Evolutionary conservation across 2,888 invertebrate genomes (phyloP).

Genomic region (Cyaniris semiargus): DNA sequence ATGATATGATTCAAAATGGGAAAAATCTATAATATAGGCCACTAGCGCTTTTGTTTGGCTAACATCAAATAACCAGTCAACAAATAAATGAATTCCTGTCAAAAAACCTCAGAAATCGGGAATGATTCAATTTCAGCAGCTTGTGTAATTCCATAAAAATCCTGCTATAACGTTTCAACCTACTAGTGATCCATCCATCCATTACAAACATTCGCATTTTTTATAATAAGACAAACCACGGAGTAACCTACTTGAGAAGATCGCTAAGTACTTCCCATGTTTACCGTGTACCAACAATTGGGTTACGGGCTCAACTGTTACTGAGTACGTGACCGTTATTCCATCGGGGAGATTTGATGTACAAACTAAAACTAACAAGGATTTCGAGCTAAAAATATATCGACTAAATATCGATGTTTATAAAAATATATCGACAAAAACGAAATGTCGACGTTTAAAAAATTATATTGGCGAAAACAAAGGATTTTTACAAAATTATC

Average conservation of each 20-base stretch:
- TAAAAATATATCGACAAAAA: neutral
- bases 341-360: neutral
- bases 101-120: too few relatives aligned
- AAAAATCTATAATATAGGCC: too few relatives aligned
- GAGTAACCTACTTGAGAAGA: neutral
- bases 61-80: too few relatives aligned
- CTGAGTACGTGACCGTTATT: conserved; percentile 8
- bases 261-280: conserved; percentile 14
- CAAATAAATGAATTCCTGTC: too few relatives aligned
- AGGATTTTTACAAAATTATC: neutral
- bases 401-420: neutral
- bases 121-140: too few relatives aligned
- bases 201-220: neutral
- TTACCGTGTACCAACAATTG: neutral
- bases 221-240: neutral
- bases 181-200: neutral
- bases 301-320: conserved; percentile 1
- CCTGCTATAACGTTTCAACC: neutral
- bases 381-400: neutral
- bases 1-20: too few relatives aligned
- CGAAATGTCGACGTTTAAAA: too few relatives aligned
- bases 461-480: neutral
- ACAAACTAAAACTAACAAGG: neutral
- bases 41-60: too few relatives aligned
- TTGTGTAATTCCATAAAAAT: neutral